Conservation (phyloP, 2,113 vertebrate genomes). For the Antechinus flavipes region DNA sequence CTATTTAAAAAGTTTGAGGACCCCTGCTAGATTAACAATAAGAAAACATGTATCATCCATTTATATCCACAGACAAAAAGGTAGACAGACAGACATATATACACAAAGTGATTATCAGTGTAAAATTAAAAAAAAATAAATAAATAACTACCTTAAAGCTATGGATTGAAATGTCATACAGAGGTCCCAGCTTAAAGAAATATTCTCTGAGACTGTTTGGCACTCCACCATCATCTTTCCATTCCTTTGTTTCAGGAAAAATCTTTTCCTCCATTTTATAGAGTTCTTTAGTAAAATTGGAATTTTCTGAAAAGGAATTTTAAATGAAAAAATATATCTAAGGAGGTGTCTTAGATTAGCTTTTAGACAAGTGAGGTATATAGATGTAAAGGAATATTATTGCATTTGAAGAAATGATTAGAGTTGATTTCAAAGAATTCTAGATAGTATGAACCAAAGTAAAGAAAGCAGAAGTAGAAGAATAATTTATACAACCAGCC, state of each 20-base stretch:
- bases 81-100: neutral
- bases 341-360: neutral
- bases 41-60: neutral
- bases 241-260: neutral
- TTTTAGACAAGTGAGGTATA: neutral
- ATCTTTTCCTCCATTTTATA: neutral
- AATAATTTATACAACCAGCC: neutral
- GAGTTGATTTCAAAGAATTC: neutral
- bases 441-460: neutral
- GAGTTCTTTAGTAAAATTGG: neutral
- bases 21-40: neutral
- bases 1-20: too few species aligned
- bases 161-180: neutral
- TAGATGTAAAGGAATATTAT: neutral
- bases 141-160: neutral
- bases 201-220: neutral
- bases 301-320: neutral
- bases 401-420: neutral
- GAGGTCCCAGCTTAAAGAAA: neutral
- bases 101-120: neutral
- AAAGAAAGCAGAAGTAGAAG: neutral
- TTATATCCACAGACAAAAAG: neutral
- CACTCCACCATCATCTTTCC: neutral
- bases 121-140: neutral
- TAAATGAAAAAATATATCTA: neutral